Percentiles rank a stretch among this genome's conserved stretches.
Conservation (phyloP, 1,140 invertebrate species). For the Homarus americanus region DNA sequence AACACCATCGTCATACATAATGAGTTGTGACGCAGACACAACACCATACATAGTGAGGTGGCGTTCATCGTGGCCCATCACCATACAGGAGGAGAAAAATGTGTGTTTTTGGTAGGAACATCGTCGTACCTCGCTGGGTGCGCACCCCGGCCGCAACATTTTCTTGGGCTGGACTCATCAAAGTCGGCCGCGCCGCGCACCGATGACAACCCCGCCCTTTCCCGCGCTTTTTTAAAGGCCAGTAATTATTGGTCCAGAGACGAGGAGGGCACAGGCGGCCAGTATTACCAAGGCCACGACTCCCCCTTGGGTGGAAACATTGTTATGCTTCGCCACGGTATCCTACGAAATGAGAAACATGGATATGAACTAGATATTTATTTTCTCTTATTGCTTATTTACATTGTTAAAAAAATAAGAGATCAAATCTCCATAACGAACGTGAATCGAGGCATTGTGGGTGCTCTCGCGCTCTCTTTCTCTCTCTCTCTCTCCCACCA, state of each 20-base stretch:
- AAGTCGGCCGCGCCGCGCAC: slow-evolving; percentile 38
- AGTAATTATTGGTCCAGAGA: slow-evolving; percentile 60
- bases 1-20: too few relatives aligned
- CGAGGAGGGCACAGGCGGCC: slow-evolving; percentile 44
- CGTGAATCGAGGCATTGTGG: slow-evolving; percentile 44
- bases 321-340: not conserved
- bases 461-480: slow-evolving; percentile 7
- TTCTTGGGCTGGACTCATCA: slow-evolving; percentile 55
- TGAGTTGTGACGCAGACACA: too few relatives aligned
- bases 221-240: slow-evolving; percentile 40
- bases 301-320: not conserved
- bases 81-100: too few relatives aligned
- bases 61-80: too few relatives aligned
- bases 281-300: slow-evolving; percentile 1
- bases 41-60: too few relatives aligned
- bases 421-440: slow-evolving; percentile 60
- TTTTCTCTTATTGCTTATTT: slow-evolving; percentile 55
- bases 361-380: slow-evolving; percentile 43
- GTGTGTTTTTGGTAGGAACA: too few relatives aligned
- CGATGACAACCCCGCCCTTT: slow-evolving; percentile 68
- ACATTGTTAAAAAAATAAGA: slow-evolving; percentile 20
- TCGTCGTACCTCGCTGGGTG: slow-evolving; percentile 25
- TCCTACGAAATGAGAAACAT: slow-evolving; percentile 50
- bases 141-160: slow-evolving; percentile 35
- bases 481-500: slow-evolving; percentile 15